phyloP scores from a whole-genome alignment of 2,113 vertebrate species.

The Channa argus region DNA sequence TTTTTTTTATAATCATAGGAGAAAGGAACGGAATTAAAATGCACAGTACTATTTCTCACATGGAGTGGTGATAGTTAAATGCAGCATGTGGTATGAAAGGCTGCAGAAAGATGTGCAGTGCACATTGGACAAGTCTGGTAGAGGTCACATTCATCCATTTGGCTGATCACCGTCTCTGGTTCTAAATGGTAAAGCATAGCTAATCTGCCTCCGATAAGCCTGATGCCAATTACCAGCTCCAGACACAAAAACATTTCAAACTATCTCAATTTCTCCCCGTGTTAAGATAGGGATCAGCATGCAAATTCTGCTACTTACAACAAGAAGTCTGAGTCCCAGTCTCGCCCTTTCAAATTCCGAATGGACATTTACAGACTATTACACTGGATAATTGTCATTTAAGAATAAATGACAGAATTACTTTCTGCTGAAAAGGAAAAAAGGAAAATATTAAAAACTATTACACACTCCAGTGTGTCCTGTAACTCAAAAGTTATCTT shows the following conservation, averaged over 20 bases:
- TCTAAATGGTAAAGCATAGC: conserved; percentile 61
- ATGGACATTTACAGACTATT: conserved; percentile 33
- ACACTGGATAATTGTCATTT: conserved; percentile 13
- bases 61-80: neutral
- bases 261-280: conserved; percentile 48
- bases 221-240: conserved; percentile 63
- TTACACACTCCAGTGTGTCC: too few relatives aligned
- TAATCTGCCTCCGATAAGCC: conserved; percentile 57
- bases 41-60: neutral
- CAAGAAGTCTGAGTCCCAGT: conserved; percentile 48
- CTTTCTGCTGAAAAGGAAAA: neutral
- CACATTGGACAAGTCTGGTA: neutral
- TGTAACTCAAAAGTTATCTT: neutral
- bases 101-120: conserved; percentile 19
- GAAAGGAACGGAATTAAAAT: neutral
- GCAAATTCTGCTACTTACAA: conserved; percentile 65
- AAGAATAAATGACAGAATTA: conserved; percentile 4
- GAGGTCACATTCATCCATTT: conserved; percentile 42
- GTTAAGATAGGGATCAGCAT: conserved; percentile 72
- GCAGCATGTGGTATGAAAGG: conserved; percentile 21
- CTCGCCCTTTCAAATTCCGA: conserved; percentile 27
- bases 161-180: conserved; percentile 37
- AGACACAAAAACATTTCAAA: conserved; percentile 69
- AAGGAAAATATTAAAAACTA: too few relatives aligned
- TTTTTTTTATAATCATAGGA: conserved; percentile 3